Conservation (phyloP, 2,113 vertebrate genomes). For the Mobula hypostoma region DNA sequence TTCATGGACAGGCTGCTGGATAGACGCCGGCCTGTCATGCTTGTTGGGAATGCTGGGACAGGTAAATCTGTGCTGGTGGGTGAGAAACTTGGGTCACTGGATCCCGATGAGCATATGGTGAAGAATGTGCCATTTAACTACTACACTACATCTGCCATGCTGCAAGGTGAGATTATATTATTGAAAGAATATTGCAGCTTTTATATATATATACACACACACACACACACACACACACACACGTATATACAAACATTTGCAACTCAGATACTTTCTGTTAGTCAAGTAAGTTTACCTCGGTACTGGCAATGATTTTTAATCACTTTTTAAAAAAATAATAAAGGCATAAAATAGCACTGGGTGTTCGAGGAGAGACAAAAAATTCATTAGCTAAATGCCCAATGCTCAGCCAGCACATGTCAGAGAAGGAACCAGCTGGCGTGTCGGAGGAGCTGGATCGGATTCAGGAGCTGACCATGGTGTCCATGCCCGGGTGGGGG, state of each 20-base stretch:
- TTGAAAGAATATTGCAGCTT: no score
- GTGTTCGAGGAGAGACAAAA: background rate
- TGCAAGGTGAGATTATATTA: constrained; percentile 70
- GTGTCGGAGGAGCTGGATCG: no score
- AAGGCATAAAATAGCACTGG: background rate
- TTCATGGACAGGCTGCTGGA: constrained; percentile 75
- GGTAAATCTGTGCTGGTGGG: constrained; percentile 84
- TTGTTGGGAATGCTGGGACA: constrained; percentile 76
- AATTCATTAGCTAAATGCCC: background rate
- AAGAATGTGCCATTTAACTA: constrained; percentile 87
- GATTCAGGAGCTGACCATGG: no score
- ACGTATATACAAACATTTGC: no score
- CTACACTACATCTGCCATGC: constrained; percentile 87
- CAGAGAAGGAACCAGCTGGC: no score
- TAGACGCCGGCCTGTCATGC: constrained; percentile 67
- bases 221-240: no score
- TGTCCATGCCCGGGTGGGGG: no score
- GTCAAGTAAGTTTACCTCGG: background rate
- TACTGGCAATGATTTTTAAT: background rate
- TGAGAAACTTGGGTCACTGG: constrained; percentile 67
- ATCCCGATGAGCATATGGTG: constrained; percentile 65
- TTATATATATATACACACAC: background rate
- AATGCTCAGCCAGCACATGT: no score
- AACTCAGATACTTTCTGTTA: background rate
- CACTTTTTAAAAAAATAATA: no score